Conservation (phyloP, 2,888 invertebrate genomes). For the Dorcus hopei region DNA sequence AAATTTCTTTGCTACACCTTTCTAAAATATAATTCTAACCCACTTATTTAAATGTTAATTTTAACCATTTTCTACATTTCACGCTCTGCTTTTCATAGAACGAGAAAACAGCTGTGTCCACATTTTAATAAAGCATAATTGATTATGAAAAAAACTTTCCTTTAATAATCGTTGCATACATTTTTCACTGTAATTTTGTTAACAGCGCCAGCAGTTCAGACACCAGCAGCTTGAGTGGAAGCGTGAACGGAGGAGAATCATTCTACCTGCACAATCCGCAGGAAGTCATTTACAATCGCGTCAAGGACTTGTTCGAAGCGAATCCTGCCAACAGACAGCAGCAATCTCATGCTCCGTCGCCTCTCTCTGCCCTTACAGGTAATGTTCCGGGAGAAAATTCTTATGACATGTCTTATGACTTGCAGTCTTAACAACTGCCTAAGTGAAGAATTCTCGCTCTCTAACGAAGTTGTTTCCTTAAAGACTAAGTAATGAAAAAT, state of each 20-base stretch:
- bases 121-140: not conserved
- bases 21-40: too few species aligned
- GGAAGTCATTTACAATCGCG: conserved; percentile 77
- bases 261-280: conserved; percentile 85
- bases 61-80: too few species aligned
- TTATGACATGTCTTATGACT: not conserved
- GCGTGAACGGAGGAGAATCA: conserved; percentile 60
- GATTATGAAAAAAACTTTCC: not conserved
- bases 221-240: conserved; percentile 49
- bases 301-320: conserved; percentile 73
- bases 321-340: conserved; percentile 33
- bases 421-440: not conserved
- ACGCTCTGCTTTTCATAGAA: too few species aligned
- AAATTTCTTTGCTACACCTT: too few species aligned
- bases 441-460: too few species aligned
- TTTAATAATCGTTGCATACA: too few species aligned
- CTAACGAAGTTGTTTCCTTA: too few species aligned
- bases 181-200: too few species aligned
- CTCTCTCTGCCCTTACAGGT: conserved; percentile 51
- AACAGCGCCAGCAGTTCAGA: conserved; percentile 41
- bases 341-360: conserved; percentile 14
- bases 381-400: conserved; percentile 10
- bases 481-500: too few species aligned
- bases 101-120: too few species aligned
- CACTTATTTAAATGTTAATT: too few species aligned